Conservation (phyloP, 2,888 invertebrate species). For the Lasioglossum figueresi region DNA sequence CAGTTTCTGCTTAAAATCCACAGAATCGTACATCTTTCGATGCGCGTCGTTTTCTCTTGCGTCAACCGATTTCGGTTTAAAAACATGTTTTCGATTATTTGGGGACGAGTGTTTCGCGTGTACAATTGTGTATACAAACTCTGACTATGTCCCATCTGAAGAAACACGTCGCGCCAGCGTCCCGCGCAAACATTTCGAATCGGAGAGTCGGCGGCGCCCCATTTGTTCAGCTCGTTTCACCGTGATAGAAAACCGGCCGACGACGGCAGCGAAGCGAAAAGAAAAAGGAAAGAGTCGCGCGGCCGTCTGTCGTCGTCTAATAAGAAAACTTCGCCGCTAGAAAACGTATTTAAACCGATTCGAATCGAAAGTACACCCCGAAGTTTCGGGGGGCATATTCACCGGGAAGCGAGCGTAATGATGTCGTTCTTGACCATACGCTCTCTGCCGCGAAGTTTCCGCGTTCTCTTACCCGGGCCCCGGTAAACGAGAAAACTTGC, state of each 20-base stretch:
- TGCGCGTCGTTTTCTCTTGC: no score
- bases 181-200: neutral
- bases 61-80: neutral
- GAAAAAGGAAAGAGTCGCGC: neutral
- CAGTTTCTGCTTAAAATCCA: no score
- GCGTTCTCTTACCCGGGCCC: slow-evolving; percentile 4
- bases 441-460: slow-evolving; percentile 12
- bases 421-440: slow-evolving; percentile 29
- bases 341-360: slow-evolving; percentile 36
- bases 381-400: slow-evolving; percentile 31
- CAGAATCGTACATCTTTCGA: no score
- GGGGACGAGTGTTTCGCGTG: neutral
- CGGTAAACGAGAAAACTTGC: slow-evolving; percentile 42
- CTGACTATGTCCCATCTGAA: neutral
- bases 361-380: slow-evolving; percentile 15
- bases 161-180: neutral
- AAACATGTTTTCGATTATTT: neutral
- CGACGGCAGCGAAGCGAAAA: neutral
- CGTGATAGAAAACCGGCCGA: neutral
- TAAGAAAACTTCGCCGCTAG: slow-evolving; percentile 45
- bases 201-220: neutral
- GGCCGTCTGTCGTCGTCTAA: slow-evolving; percentile 37
- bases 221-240: neutral
- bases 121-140: neutral
- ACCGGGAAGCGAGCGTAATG: slow-evolving; percentile 22